Evolutionary conservation across 2,113 vertebrate genomes (phyloP), one percentile per base, ranked within the genome.

Genomic region (Hippocampus zosterae): DNA sequence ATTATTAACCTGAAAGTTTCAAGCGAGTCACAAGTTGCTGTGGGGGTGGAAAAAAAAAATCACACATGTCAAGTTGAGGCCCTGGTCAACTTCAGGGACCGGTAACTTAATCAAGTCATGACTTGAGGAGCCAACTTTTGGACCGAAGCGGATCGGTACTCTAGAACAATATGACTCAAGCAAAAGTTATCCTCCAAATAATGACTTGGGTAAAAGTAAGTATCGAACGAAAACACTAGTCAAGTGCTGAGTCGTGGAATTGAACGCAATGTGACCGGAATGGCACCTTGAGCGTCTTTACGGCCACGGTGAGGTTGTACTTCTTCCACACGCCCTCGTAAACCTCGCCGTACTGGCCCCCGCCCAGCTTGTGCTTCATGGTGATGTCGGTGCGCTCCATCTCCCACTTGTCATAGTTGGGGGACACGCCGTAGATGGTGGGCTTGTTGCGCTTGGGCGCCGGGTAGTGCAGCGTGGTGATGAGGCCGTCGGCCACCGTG

Each of bases 291-390:
- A 99, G 83, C 8, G 97, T 99, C 87, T 99, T 99, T 72, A 98
- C 97, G 0, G 97, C 97, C 91, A 99, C 97, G 0, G 97, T 98
- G 29, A 98, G 93, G 88, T 91, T 99, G 86, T 99, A 99, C 73
- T 96, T 98, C 90, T 98, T 99, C 97, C 97, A 99, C 65, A 98
- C 94, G 0, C 97, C 97, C 87, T 99, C 97, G 1, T 99, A 99
- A 61, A 99, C 97, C 84, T 99, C 97, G 37, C 97, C 97, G 1
- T 99, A 99, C 90, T 99, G 97, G 37, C 97, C 97, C 0, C 97
- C 97, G 0, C 97, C 97, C 60, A 99, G 91, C 83, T 98, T 99
- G 93, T 99, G 97, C 78, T 96, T 98, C 97, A 99, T 99, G 53
- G 97, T 99, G 83, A 99, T 99, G 91, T 99, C 97, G 0, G 97